Percentiles rank a stretch among this genome's conserved stretches.
Evolutionary conservation across 2,113 vertebrate species (phyloP).

Genomic region (Chascanopsetta lugubris): DNA sequence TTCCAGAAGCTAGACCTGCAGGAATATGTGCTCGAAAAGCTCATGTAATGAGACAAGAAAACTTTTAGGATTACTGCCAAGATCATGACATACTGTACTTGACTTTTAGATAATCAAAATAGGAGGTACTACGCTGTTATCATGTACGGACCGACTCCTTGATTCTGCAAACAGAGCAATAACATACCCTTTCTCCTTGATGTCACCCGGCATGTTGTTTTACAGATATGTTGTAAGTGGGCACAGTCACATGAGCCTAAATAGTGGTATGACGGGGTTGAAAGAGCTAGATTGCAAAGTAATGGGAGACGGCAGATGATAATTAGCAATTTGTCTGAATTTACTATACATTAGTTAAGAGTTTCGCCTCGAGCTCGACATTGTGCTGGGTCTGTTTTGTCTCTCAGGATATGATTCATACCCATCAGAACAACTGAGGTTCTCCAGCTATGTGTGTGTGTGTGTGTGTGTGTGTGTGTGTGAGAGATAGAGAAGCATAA

Average conservation of each 20-base stretch:
- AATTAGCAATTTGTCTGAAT: slow-evolving; percentile 62
- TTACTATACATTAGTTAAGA: slow-evolving; percentile 70
- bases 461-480: no score
- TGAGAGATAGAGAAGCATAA: slow-evolving; percentile 66
- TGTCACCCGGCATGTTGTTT: not conserved
- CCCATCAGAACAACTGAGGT: slow-evolving; percentile 62
- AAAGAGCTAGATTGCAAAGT: slow-evolving; percentile 8
- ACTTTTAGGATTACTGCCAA: not conserved
- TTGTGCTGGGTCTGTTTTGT: slow-evolving; percentile 76
- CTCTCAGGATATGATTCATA: slow-evolving; percentile 72
- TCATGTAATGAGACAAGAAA: not conserved
- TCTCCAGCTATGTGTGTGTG: slow-evolving; percentile 77
- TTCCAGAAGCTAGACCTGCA: not conserved
- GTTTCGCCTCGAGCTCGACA: slow-evolving; percentile 59
- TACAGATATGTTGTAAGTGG: not conserved
- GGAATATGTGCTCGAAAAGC: not conserved
- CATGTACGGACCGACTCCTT: no score
- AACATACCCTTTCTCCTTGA: not conserved
- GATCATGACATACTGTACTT: no score
- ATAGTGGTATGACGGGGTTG: not conserved
- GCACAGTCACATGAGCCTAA: not conserved
- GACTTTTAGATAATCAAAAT: no score
- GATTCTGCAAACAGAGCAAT: no score
- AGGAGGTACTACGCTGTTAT: no score
- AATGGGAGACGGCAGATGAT: slow-evolving; percentile 43